Conservation (phyloP, 64 coral and sea anemone species). For the Dendrophyllia cribrosa region DNA sequence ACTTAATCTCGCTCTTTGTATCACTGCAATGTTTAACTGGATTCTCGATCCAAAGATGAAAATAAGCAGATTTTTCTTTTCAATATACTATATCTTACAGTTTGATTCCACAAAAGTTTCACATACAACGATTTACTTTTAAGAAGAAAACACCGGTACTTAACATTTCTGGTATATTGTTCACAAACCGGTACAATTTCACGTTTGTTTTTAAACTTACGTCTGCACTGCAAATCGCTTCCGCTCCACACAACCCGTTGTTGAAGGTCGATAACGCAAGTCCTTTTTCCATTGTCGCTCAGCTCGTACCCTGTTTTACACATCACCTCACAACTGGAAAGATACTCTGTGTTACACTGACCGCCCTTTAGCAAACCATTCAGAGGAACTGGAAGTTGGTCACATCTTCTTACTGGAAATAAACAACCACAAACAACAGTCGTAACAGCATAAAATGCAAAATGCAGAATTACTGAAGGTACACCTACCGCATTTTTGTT, state of each 20-base stretch:
- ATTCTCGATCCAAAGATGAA: too few species aligned
- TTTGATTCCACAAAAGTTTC: too few species aligned
- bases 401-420: slow-evolving; percentile 68
- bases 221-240: slow-evolving; percentile 50
- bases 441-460: not conserved
- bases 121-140: too few species aligned
- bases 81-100: too few species aligned
- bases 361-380: slow-evolving; percentile 69
- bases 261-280: slow-evolving; percentile 38
- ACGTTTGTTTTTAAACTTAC: slow-evolving; percentile 37
- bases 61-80: too few species aligned
- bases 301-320: slow-evolving; percentile 89
- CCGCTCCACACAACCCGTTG: slow-evolving; percentile 71
- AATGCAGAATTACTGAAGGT: too few species aligned
- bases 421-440: not conserved
- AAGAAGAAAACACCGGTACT: too few species aligned
- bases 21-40: too few species aligned
- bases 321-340: slow-evolving; percentile 68
- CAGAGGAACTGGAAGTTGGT: slow-evolving; percentile 49
- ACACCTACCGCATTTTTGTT: too few species aligned
- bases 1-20: too few species aligned
- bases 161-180: too few species aligned
- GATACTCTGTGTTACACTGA: slow-evolving; percentile 67
- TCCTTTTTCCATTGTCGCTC: slow-evolving; percentile 52
- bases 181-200: too few species aligned